phyloP scores from a whole-genome alignment of 2,113 vertebrate genomes.

The Fukomys damarensis region DNA sequence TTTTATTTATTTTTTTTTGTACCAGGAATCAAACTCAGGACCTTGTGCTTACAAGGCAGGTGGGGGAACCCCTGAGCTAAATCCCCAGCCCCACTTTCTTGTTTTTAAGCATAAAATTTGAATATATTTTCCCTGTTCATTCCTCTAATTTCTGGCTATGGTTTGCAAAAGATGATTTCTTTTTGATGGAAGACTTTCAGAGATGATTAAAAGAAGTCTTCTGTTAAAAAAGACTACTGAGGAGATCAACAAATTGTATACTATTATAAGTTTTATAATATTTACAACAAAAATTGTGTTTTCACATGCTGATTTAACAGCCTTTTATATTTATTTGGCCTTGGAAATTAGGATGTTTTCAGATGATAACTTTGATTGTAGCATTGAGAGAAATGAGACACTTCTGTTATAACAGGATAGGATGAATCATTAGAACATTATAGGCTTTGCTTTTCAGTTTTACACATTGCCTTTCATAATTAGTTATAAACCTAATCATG shows the following conservation, averaged over 20 bases:
- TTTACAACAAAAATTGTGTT: constrained; percentile 5
- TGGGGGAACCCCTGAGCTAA: no score
- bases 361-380: constrained; percentile 58
- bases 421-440: constrained; percentile 18
- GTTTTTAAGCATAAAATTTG: constrained; percentile 53
- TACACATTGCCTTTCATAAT: constrained; percentile 49
- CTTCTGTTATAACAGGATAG: constrained; percentile 30
- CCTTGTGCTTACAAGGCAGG: no score
- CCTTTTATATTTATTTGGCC: constrained; percentile 43
- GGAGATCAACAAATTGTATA: constrained; percentile 53
- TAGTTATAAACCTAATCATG: constrained; percentile 61
- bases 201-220: constrained; percentile 41
- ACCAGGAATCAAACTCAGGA: no score
- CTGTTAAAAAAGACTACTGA: constrained; percentile 35
- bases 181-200: constrained; percentile 43
- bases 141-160: constrained; percentile 41
- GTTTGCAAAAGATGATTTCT: constrained; percentile 58
- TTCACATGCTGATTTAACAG: constrained; percentile 17
- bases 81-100: no score
- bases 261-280: constrained; percentile 21
- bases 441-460: constrained; percentile 37
- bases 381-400: constrained; percentile 25
- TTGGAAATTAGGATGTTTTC: constrained; percentile 40
- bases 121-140: constrained; percentile 7
- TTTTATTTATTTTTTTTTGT: no score